Conservation (phyloP, 2,113 vertebrate species). For the Ceyx margarethae region DNA sequence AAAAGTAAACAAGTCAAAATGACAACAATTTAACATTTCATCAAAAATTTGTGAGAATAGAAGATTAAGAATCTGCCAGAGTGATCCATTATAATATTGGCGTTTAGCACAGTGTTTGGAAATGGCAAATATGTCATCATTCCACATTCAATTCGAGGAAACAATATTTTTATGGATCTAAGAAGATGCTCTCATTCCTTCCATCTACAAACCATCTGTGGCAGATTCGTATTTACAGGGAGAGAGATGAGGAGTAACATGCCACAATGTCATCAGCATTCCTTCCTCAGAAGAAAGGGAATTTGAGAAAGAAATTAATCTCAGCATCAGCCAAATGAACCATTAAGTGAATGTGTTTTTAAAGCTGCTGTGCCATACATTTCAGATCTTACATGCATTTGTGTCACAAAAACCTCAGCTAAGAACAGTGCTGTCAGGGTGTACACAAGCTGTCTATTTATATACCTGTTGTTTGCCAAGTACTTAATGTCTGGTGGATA, state of each 20-base stretch:
- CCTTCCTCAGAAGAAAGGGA: constrained; percentile 23
- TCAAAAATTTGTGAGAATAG: neutral
- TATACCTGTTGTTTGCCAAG: neutral
- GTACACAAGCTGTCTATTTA: neutral
- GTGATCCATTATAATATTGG: constrained; percentile 18
- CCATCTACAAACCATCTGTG: constrained; percentile 27
- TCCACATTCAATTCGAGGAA: constrained; percentile 24
- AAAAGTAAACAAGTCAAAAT: constrained; percentile 32
- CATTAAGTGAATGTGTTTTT: neutral
- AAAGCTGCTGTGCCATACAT: neutral
- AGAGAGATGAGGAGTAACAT: constrained; percentile 8
- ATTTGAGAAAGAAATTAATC: constrained; percentile 20
- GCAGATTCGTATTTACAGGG: constrained; percentile 33
- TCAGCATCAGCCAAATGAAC: neutral
- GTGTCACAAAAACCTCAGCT: neutral
- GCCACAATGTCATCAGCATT: neutral
- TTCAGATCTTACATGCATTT: neutral
- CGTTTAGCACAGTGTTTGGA: constrained; percentile 22
- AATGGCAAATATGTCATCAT: constrained; percentile 28
- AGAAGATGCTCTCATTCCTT: constrained; percentile 48
- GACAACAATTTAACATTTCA: constrained; percentile 8
- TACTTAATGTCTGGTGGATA: neutral
- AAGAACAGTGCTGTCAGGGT: neutral
- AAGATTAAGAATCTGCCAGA: constrained; percentile 1
- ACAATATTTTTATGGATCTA: constrained; percentile 38